These are phyloP conservation scores for Phylloscopus trochilus DNA, from an alignment of 2,113 vertebrate genomes.

Conservation along the genomic window DNA sequence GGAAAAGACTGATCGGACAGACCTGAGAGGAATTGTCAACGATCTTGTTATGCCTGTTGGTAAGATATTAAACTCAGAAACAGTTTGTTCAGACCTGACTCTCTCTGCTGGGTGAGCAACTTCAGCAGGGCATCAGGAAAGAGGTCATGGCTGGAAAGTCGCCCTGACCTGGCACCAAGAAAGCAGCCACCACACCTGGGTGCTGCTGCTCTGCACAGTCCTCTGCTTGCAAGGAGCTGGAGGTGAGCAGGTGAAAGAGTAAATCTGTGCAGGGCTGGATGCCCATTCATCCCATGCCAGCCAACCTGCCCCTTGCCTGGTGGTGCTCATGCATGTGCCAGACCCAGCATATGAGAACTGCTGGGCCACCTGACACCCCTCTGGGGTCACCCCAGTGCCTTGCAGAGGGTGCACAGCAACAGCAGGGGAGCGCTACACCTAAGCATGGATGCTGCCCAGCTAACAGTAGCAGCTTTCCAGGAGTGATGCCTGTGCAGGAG, in stretches of 20 bases:
- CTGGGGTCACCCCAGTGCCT: neutral
- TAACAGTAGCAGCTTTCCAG: neutral
- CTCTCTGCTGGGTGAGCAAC: neutral
- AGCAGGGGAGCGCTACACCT: neutral
- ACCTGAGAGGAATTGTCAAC: neutral
- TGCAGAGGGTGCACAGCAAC: neutral
- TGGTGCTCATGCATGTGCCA: neutral
- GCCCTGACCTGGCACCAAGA: rapidly evolving
- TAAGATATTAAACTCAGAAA: neutral
- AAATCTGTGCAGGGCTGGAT: neutral
- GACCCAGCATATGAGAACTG: neutral
- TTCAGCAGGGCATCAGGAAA: neutral
- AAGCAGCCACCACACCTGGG: neutral
- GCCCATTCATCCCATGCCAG: neutral
- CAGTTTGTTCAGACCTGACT: neutral
- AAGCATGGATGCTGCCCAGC: neutral
- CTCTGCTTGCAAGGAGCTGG: neutral
- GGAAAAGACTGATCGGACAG: neutral
- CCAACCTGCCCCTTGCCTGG: neutral
- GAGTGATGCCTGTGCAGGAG: neutral
- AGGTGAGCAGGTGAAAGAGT: neutral
- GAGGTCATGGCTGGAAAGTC: rapidly evolving
- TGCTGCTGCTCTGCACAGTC: neutral
- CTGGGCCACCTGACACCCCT: neutral
- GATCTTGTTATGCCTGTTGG: neutral